Percentiles rank a stretch among this genome's conserved stretches.
These are phyloP conservation scores for Salminus brasiliensis DNA, from an alignment of 2,113 vertebrate genomes.

Conservation along the genomic window DNA sequence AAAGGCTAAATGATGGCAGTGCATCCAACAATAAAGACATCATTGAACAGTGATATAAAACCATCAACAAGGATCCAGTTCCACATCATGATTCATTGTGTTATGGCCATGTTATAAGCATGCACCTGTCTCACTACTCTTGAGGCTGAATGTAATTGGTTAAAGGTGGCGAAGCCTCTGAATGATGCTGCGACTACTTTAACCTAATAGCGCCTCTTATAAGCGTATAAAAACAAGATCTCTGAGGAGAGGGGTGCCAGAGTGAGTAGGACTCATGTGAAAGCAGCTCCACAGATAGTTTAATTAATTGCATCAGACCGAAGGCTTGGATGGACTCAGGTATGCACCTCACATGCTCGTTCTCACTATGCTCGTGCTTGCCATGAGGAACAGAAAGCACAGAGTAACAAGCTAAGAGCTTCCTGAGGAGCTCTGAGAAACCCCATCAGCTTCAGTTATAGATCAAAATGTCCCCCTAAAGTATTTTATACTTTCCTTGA, in stretches of 20 bases:
- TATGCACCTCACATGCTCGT: neutral
- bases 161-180: too few species aligned
- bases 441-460: neutral
- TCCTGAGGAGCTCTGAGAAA: neutral
- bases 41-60: too few species aligned
- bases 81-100: too few species aligned
- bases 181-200: too few species aligned
- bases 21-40: too few species aligned
- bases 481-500: too few species aligned
- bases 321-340: neutral
- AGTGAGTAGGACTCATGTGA: conserved; percentile 10
- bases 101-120: too few species aligned
- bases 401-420: neutral
- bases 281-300: conserved; percentile 35
- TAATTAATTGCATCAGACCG: conserved; percentile 15
- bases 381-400: neutral
- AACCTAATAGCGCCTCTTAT: neutral
- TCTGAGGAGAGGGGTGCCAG: neutral
- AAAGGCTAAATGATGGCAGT: too few species aligned
- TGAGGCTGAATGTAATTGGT: too few species aligned
- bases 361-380: neutral
- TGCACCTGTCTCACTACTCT: too few species aligned
- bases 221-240: neutral
- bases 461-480: neutral
- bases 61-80: too few species aligned